Percentiles rank a stretch among this genome's conserved stretches.
These are phyloP conservation scores for Epinephelus moara DNA, from an alignment of 2,113 vertebrate species.

Conservation along the genomic window DNA sequence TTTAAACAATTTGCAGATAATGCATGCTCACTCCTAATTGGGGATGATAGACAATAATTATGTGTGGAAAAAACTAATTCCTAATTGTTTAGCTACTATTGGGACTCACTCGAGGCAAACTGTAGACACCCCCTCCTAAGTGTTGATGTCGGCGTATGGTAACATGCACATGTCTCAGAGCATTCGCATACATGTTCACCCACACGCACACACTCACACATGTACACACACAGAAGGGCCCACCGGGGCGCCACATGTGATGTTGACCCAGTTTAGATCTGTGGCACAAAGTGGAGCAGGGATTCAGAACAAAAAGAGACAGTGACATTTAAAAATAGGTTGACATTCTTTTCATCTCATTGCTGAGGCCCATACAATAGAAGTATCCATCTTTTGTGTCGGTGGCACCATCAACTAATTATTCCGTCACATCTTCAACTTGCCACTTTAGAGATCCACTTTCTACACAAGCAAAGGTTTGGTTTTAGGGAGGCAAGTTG, in stretches of 20 bases:
- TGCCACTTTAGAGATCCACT: slow-evolving; percentile 14
- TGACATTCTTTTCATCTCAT: slow-evolving; percentile 83
- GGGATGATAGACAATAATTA: slow-evolving; percentile 57
- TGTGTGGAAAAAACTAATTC: slow-evolving; percentile 40
- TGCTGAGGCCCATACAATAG: slow-evolving; percentile 70
- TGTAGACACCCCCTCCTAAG: slow-evolving; percentile 39
- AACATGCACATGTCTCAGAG: slow-evolving; percentile 52
- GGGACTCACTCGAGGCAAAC: slow-evolving; percentile 55
- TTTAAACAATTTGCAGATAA: slow-evolving; percentile 60
- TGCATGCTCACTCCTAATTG: slow-evolving; percentile 44
- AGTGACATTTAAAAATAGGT: slow-evolving; percentile 85
- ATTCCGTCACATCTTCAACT: slow-evolving; percentile 64
- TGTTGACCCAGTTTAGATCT: slow-evolving; percentile 85
- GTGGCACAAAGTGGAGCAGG: slow-evolving; percentile 83
- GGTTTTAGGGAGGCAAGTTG: slow-evolving; percentile 19
- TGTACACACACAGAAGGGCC: slow-evolving; percentile 69
- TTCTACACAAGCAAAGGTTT: neutral
- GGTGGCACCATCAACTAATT: slow-evolving; percentile 66
- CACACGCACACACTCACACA: slow-evolving; percentile 43
- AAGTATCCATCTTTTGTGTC: slow-evolving; percentile 73
- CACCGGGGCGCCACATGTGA: slow-evolving; percentile 81
- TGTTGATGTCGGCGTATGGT: slow-evolving; percentile 34
- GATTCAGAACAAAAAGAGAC: slow-evolving; percentile 83
- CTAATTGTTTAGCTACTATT: slow-evolving; percentile 53
- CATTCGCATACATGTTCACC: slow-evolving; percentile 43